Conservation (phyloP, 2,888 invertebrate genomes). For the Zygogramma bicolorata region DNA sequence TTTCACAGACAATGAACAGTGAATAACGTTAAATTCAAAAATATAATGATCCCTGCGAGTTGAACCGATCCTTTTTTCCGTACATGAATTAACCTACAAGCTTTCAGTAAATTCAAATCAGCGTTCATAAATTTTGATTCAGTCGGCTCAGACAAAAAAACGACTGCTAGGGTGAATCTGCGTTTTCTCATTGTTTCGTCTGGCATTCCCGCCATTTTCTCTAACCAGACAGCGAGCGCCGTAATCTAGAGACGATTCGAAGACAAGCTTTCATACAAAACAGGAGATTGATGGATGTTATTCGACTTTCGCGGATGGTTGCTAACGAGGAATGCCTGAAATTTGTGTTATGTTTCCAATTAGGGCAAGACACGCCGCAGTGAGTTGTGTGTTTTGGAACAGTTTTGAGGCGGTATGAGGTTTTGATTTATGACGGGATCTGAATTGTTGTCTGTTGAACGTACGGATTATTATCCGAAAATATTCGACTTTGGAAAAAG, state of each 20-base stretch:
- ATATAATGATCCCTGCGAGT: too few relatives aligned
- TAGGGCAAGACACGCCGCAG: neutral
- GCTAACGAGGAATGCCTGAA: neutral
- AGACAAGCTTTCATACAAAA: conserved; percentile 7
- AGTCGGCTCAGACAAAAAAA: conserved; percentile 3
- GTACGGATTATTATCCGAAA: too few relatives aligned
- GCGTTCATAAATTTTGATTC: conserved; percentile 20
- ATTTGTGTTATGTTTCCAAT: conserved; percentile 17
- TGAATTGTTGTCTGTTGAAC: too few relatives aligned
- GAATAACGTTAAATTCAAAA: too few relatives aligned
- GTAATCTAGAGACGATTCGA: neutral
- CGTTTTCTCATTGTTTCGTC: conserved; percentile 12
- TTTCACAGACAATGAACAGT: too few relatives aligned
- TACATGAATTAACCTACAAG: too few relatives aligned
- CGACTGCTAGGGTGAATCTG: conserved; percentile 9
- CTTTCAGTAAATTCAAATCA: too few relatives aligned
- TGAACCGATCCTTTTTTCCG: too few relatives aligned
- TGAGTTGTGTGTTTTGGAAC: neutral
- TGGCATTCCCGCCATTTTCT: neutral
- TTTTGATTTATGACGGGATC: too few relatives aligned
- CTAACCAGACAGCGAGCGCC: neutral
- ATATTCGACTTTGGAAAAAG: too few relatives aligned
- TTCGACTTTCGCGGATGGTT: conserved; percentile 3
- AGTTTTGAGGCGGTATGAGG: too few relatives aligned
- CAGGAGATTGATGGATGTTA: conserved; percentile 16